Conservation (phyloP, 2,113 vertebrate species). For the Dunckerocampus dactyliophorus region DNA sequence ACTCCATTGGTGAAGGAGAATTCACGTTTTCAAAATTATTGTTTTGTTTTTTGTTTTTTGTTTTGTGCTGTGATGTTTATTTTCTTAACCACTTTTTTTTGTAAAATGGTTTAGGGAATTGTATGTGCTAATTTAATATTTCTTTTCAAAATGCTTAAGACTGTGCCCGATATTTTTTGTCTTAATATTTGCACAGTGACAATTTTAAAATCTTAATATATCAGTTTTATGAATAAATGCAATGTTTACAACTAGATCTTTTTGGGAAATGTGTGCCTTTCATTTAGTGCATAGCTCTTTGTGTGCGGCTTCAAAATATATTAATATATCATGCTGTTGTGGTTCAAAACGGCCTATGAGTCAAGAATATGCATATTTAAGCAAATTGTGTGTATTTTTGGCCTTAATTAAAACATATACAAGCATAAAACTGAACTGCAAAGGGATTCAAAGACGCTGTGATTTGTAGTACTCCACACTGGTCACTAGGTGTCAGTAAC, state of each 20-base stretch:
- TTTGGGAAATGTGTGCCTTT: neutral
- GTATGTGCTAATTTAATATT: slow-evolving; percentile 16
- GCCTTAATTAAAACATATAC: no score
- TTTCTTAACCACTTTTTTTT: slow-evolving; percentile 17
- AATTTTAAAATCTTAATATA: slow-evolving; percentile 47
- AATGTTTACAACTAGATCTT: slow-evolving; percentile 26
- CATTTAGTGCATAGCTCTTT: neutral
- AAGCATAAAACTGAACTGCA: no score
- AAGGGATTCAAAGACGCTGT: no score
- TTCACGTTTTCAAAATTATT: neutral
- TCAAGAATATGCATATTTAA: no score
- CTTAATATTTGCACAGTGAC: slow-evolving; percentile 44
- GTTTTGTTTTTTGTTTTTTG: neutral
- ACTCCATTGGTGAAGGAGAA: neutral
- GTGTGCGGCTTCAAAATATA: no score
- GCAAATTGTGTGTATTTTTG: neutral
- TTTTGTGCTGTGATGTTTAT: neutral
- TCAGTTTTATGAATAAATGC: slow-evolving; percentile 59
- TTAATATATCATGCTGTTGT: no score
- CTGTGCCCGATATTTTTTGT: slow-evolving; percentile 27
- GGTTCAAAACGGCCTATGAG: no score
- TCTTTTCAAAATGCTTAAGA: slow-evolving; percentile 25
- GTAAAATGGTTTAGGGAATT: slow-evolving; percentile 11
- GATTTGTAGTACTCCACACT: no score
- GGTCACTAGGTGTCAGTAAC: neutral